These are phyloP conservation scores for Catajapyx aquilonaris DNA, from an alignment of 1,140 invertebrate species.

Conservation along the genomic window DNA sequence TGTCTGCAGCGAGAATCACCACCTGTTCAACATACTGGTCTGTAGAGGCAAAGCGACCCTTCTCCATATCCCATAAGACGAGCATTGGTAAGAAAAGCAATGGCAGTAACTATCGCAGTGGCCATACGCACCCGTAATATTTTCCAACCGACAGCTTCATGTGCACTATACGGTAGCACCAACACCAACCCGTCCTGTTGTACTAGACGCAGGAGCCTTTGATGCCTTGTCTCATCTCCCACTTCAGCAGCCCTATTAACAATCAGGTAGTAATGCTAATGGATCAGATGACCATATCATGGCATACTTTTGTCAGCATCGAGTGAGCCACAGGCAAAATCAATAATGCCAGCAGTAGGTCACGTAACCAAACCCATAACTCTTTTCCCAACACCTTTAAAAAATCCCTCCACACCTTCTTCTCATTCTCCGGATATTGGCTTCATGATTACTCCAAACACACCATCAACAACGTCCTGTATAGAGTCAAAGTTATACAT, in stretches of 20 bases:
- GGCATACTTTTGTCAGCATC: slow-evolving; percentile 63
- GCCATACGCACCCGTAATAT: slow-evolving; percentile 41
- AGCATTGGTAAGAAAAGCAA: background rate
- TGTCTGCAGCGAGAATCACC: slow-evolving; percentile 26
- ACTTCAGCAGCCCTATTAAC: slow-evolving; percentile 55
- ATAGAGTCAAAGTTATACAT: slow-evolving; percentile 9
- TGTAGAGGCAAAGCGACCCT: slow-evolving; percentile 69
- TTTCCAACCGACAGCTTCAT: slow-evolving; percentile 72
- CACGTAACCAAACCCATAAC: slow-evolving; percentile 82
- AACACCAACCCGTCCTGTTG: slow-evolving; percentile 57
- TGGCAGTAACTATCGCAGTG: no score
- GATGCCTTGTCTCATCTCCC: slow-evolving; percentile 47
- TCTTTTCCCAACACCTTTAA: slow-evolving; percentile 91
- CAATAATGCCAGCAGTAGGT: slow-evolving; percentile 86
- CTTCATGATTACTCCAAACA: slow-evolving; percentile 87
- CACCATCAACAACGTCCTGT: slow-evolving; percentile 78
- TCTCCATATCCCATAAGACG: slow-evolving; percentile 43
- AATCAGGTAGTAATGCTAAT: background rate
- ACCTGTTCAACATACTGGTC: slow-evolving; percentile 67
- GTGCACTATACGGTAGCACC: slow-evolving; percentile 61
- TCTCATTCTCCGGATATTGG: slow-evolving; percentile 86
- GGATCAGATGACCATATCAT: no score
- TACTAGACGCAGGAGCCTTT: slow-evolving; percentile 66
- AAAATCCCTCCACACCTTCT: slow-evolving; percentile 87
- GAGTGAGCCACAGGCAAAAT: slow-evolving; percentile 91